Evolutionary conservation across 2,888 invertebrate species (phyloP), one percentile per base, ranked within the genome.

Genomic region (Aphidoletes aphidimyza): DNA sequence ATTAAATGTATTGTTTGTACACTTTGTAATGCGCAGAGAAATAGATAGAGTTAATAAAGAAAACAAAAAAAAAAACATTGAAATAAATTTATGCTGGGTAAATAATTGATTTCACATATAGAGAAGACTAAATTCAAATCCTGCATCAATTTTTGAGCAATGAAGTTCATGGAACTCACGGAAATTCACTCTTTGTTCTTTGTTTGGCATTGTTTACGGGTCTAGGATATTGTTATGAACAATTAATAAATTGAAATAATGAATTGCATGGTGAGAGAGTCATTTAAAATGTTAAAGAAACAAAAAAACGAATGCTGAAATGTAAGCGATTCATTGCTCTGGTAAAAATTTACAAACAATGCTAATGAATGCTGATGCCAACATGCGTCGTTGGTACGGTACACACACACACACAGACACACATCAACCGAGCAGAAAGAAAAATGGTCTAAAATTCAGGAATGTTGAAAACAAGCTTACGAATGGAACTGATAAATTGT

Each of bases 181-280:
- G 69, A 69, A 69, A 34, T 69, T 30, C 34, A n/a, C n/a, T n/a
- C n/a, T n/a, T n/a, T 30, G 34, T 34, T 69, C 69, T 69, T 69
- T 34, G 34, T 69, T 1, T 5, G 34, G 11, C 54, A 54, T 54
- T 54, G 54, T 26, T 54, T 22, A 54, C 5, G 0, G 14, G 30
- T 0, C 34, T 69, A 69, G 69, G 69, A 69, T 30, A 30, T n/a
- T 30, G 69, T 69, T 30, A 2, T 30, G 3, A 69, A 30, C 69
- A 69, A 30, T 69, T 30, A 69, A 69, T 69, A 69, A 69, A 30
- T 30, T 69, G 34, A 69, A 69, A 69, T 69, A 69, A 30, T 69
- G 30, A 6, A n/a, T n/a, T n/a, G 17, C 69, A 69, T 34, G 54
- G 54, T 54, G 54, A 54, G 54, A 54, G 69, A 69, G 69, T 69